Percentiles rank a stretch among this genome's conserved stretches.
Evolutionary conservation across 2,888 invertebrate genomes (phyloP).

Genomic region (Ceramica pisi): DNA sequence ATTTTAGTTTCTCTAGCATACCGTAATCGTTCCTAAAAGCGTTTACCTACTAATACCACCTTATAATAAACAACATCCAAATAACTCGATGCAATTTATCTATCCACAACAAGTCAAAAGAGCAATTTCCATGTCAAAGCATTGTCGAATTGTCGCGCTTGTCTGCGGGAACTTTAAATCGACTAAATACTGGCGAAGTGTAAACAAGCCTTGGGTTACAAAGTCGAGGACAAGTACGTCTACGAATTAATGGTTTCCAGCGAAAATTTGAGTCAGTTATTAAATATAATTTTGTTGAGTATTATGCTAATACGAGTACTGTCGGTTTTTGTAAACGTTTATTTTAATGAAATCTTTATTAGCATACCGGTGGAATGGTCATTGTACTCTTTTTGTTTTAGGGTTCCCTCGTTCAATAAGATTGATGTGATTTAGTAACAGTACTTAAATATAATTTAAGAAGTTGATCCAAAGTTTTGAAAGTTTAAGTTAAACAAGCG

Average conservation of each 20-base stretch:
- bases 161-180: constrained; percentile 6
- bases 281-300: constrained; percentile 60
- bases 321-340: constrained; percentile 52
- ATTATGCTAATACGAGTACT: constrained; percentile 60
- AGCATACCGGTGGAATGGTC: constrained; percentile 42
- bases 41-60: not conserved
- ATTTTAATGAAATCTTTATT: constrained; percentile 56
- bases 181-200: constrained; percentile 23
- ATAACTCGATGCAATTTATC: not conserved
- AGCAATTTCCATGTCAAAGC: not conserved
- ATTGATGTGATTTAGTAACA: not conserved
- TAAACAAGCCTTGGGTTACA: constrained; percentile 49
- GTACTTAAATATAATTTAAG: constrained; percentile 2
- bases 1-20: not conserved
- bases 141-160: not conserved
- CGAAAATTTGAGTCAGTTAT: constrained; percentile 43
- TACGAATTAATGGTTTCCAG: constrained; percentile 35
- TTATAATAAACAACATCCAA: not conserved
- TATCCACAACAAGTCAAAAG: not conserved
- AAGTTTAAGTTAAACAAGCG: constrained; percentile 6
- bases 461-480: constrained; percentile 9
- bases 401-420: constrained; percentile 8
- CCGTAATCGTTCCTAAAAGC: not conserved
- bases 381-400: constrained; percentile 14
- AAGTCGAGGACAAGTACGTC: constrained; percentile 51